Conservation (phyloP, 2,888 invertebrate genomes). For the Mythimna loreyi region DNA sequence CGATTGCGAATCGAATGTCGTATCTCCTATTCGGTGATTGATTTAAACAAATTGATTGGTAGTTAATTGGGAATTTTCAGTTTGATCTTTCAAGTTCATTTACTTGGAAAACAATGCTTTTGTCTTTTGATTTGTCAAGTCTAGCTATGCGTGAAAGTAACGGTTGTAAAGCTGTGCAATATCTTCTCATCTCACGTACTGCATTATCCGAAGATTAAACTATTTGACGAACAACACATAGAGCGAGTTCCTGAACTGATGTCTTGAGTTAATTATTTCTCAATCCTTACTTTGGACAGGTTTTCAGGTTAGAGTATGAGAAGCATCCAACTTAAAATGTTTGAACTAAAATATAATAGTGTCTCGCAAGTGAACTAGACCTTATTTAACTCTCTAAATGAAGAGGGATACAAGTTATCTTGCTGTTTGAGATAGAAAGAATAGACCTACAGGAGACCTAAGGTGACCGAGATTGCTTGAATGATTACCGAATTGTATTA, state of each 20-base stretch:
- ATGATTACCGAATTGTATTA: no score
- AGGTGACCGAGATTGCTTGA: no score
- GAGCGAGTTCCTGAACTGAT: background rate
- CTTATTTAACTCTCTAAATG: no score
- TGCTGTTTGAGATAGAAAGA: no score
- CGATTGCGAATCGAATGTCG: constrained; percentile 55
- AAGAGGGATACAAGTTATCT: no score
- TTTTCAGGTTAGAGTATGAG: no score
- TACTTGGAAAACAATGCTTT: background rate
- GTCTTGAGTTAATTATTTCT: no score
- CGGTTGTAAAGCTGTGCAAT: background rate
- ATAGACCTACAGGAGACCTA: no score
- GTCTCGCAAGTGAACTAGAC: no score
- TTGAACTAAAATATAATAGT: no score
- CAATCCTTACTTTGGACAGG: no score
- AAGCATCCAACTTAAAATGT: no score
- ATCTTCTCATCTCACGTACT: background rate
- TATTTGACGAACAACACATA: background rate
- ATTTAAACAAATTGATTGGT: constrained; percentile 42
- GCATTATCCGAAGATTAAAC: background rate
- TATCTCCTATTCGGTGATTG: constrained; percentile 55
- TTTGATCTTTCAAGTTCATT: background rate
- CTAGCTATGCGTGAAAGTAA: background rate
- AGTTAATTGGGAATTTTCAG: background rate
- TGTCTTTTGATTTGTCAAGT: background rate